Evolutionary conservation across 2,797 vertebrate genomes (phyloP).

Genomic region (Capromys pilorides): DNA sequence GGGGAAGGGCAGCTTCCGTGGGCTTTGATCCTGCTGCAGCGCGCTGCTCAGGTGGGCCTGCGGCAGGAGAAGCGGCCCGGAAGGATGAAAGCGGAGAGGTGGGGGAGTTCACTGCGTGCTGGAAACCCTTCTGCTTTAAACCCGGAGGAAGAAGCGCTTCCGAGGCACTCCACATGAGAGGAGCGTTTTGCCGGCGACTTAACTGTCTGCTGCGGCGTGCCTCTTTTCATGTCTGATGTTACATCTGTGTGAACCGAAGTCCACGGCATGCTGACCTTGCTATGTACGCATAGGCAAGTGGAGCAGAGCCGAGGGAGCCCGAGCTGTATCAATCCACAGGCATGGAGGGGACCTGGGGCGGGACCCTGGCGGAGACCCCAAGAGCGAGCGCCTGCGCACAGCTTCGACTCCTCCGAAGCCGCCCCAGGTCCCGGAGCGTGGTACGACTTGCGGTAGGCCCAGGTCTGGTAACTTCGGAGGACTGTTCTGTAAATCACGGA

Average conservation of each 20-base stretch:
- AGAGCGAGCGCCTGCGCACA: background rate
- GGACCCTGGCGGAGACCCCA: background rate
- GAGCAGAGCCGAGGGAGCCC: accelerated
- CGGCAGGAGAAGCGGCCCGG: conserved; percentile 13
- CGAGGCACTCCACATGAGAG: conserved; percentile 76
- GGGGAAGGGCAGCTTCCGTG: conserved; percentile 58
- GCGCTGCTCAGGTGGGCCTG: background rate
- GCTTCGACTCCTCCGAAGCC: background rate
- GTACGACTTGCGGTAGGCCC: background rate
- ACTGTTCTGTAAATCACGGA: background rate
- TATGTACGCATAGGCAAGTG: accelerated
- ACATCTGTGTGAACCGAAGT: background rate
- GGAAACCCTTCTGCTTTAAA: conserved; percentile 72
- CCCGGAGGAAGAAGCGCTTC: conserved; percentile 77
- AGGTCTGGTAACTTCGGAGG: background rate
- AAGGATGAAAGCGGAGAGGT: conserved; percentile 71
- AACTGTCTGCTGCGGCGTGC: conserved; percentile 58
- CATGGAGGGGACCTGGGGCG: background rate
- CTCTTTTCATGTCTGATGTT: conserved; percentile 55
- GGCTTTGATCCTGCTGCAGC: conserved; percentile 68
- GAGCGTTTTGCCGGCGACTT: conserved; percentile 74
- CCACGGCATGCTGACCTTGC: background rate
- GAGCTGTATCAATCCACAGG: background rate
- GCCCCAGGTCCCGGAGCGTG: too few species aligned
- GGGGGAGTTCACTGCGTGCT: conserved; percentile 76